Evolutionary conservation across 2,797 vertebrate species (phyloP).

Genomic region (Hydrolagus colliei): DNA sequence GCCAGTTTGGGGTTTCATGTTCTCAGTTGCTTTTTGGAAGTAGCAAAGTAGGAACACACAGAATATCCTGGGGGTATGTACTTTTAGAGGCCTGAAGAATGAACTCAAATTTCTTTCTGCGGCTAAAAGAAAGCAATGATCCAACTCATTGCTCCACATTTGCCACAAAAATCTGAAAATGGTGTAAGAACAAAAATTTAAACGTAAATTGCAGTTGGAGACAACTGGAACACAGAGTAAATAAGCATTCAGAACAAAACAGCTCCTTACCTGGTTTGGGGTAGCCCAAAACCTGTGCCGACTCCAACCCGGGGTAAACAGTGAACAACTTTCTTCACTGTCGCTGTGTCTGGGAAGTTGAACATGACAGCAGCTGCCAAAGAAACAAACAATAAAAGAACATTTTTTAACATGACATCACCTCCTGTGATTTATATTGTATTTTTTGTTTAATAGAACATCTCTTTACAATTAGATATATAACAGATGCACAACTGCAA

Average conservation of each 20-base stretch:
- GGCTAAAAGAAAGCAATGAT: neutral
- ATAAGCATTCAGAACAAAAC: constrained; percentile 5
- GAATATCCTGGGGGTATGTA: neutral
- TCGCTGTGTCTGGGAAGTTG: constrained; percentile 84
- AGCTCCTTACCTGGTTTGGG: constrained; percentile 79
- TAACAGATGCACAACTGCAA: constrained; percentile 33
- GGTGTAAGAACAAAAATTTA: neutral
- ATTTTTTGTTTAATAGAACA: constrained; percentile 37
- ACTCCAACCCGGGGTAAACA: constrained; percentile 89
- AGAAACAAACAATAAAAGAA: constrained; percentile 35
- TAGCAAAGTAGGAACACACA: neutral
- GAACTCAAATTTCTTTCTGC: neutral
- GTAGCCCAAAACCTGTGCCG: constrained; percentile 88
- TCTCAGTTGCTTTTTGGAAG: neutral
- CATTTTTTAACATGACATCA: constrained; percentile 20
- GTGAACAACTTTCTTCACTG: constrained; percentile 92
- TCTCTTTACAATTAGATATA: constrained; percentile 34
- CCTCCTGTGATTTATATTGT: constrained; percentile 35
- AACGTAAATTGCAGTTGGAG: too few species aligned
- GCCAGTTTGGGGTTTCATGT: neutral
- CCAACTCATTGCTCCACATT: neutral
- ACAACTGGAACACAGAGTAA: neutral
- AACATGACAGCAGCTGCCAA: constrained; percentile 84
- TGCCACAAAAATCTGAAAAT: neutral
- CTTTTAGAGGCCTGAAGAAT: neutral